Conservation (phyloP, 2,797 vertebrate genomes). For the Anguilla anguilla region DNA sequence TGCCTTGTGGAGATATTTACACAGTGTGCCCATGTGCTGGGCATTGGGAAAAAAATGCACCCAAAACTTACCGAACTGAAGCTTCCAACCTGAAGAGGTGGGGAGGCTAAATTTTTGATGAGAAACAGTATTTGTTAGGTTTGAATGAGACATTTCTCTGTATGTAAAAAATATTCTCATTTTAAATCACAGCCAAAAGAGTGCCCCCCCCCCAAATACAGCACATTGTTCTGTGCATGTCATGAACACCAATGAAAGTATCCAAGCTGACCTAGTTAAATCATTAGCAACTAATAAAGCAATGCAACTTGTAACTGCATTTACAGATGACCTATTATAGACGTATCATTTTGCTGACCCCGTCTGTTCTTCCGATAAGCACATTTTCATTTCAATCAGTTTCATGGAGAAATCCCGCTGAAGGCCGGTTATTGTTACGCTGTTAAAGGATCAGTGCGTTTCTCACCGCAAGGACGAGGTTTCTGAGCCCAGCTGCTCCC, state of each 20-base stretch:
- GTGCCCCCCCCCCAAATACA: neutral
- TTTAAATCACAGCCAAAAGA: neutral
- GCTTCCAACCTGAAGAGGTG: conserved; percentile 59
- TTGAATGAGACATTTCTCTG: neutral
- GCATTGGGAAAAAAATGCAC: neutral
- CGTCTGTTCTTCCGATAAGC: neutral
- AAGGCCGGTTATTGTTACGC: neutral
- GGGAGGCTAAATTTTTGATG: conserved; percentile 55
- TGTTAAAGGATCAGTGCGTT: conserved; percentile 21
- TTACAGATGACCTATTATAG: neutral
- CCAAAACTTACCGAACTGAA: conserved; percentile 61
- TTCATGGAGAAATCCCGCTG: neutral
- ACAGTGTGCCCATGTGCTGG: neutral
- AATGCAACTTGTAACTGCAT: neutral
- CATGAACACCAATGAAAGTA: neutral
- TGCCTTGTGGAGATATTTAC: neutral
- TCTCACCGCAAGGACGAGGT: conserved; percentile 69
- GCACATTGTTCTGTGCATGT: neutral
- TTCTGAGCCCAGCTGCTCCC: conserved; percentile 49
- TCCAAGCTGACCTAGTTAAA: neutral
- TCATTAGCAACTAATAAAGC: neutral
- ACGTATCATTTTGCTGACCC: neutral
- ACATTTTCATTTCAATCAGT: neutral
- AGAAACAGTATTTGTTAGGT: conserved; percentile 14
- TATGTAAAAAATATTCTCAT: neutral